Conservation (phyloP, 2,888 invertebrate genomes). For the Pheosia tremula region DNA sequence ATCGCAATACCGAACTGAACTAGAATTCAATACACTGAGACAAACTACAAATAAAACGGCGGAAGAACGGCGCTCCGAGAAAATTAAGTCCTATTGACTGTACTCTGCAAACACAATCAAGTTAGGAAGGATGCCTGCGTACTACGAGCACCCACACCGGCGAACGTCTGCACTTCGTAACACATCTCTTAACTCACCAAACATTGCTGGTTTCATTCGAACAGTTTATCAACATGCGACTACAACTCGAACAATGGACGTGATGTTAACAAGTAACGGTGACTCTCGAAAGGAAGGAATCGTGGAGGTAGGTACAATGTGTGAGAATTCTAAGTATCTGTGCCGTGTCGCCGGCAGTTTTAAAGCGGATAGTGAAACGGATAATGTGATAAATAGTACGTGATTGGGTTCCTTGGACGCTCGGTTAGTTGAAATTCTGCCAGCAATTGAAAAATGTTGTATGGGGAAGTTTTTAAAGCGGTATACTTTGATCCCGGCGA, state of each 20-base stretch:
- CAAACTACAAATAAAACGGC: conserved; percentile 51
- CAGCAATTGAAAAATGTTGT: neutral
- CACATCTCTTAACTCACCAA: neutral
- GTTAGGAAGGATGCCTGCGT: conserved; percentile 48
- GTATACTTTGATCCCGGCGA: too few relatives aligned
- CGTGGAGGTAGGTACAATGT: conserved; percentile 53
- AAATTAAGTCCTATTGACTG: conserved; percentile 69
- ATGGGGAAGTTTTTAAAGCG: neutral
- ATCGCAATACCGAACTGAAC: conserved; percentile 10
- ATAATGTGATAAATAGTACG: conserved; percentile 41
- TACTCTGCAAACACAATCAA: conserved; percentile 62
- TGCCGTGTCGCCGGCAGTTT: conserved; percentile 45
- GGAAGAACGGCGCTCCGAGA: conserved; percentile 49
- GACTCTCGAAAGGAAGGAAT: conserved; percentile 42
- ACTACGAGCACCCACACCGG: conserved; percentile 16
- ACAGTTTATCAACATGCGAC: fast-evolving
- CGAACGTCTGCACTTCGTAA: neutral
- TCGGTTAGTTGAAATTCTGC: neutral
- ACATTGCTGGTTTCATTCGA: conserved; percentile 13
- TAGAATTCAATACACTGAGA: conserved; percentile 38
- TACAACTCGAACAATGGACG: conserved; percentile 18
- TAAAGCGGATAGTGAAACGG: conserved; percentile 32
- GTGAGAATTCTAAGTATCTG: conserved; percentile 56
- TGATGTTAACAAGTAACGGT: conserved; percentile 2
- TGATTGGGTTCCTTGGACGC: conserved; percentile 38